phyloP scores from a whole-genome alignment of 2,113 vertebrate genomes.

The Tiliqua scincoides region DNA sequence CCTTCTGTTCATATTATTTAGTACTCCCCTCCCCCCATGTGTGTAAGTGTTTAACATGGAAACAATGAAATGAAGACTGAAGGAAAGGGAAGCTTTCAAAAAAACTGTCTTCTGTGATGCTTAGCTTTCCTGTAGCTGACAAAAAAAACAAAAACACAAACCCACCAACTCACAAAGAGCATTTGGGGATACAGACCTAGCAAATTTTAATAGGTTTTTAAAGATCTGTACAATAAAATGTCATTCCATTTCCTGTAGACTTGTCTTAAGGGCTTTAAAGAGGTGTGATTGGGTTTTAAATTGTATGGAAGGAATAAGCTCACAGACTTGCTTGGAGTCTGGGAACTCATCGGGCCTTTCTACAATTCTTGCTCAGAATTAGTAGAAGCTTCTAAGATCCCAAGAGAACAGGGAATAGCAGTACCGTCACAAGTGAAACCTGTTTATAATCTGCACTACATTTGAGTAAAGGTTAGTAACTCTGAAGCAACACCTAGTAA shows the following conservation, averaged over 20 bases:
- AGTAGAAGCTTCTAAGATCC: not conserved
- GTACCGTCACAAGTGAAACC: not conserved
- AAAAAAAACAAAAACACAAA: too few relatives aligned
- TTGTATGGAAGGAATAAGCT: not conserved
- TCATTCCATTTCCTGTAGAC: not conserved
- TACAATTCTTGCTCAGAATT: not conserved
- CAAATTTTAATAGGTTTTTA: not conserved
- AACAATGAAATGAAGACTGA: not conserved
- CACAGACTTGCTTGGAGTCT: not conserved
- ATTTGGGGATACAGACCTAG: not conserved
- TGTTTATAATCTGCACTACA: not conserved
- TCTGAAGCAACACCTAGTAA: not conserved
- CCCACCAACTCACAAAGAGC: not conserved
- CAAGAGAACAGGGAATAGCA: not conserved
- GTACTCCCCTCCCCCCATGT: too few relatives aligned
- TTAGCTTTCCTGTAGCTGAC: not conserved
- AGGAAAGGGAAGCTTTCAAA: not conserved
- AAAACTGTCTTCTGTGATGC: not conserved
- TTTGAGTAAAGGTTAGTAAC: not conserved
- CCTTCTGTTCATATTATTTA: not conserved
- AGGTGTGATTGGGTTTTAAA: not conserved
- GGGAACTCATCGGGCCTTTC: not conserved
- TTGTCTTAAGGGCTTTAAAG: not conserved
- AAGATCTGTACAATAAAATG: not conserved
- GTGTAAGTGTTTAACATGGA: constrained; percentile 2